Evolutionary conservation across 92 coral and sea anemone genomes (phyloP).

Genomic region (Zoanthus sansibaricus): DNA sequence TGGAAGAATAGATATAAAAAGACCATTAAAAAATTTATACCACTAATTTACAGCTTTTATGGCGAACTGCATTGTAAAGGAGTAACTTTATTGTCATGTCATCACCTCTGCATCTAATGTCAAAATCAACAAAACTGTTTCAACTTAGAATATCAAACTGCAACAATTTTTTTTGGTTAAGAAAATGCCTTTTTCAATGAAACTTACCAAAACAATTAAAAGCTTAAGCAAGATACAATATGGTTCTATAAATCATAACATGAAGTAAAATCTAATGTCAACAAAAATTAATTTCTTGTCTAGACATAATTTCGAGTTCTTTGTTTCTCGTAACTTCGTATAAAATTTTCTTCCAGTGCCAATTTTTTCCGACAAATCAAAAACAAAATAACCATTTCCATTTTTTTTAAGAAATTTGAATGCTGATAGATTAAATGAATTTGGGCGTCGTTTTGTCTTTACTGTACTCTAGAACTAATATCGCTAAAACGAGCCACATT

Average conservation of each 20-base stretch:
- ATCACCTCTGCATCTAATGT: neutral
- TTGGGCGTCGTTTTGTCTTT: neutral
- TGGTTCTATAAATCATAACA: neutral
- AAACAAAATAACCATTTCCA: neutral
- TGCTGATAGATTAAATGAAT: neutral
- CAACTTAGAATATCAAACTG: neutral
- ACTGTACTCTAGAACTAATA: neutral
- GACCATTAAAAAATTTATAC: too few relatives aligned
- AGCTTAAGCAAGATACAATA: neutral
- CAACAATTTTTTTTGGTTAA: neutral
- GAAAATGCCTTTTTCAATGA: neutral
- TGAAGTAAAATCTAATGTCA: neutral
- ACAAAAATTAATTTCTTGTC: constrained; percentile 18
- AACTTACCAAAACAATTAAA: neutral
- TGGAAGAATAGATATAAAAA: too few relatives aligned
- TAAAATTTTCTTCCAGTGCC: neutral
- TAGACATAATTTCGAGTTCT: constrained; percentile 34
- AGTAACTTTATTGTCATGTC: constrained; percentile 24
- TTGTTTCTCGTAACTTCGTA: neutral
- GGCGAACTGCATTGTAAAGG: neutral
- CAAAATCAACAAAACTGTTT: constrained; percentile 15
- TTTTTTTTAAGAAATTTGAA: neutral
- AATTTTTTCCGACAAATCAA: neutral
- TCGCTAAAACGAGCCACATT: neutral
- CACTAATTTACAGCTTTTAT: too few relatives aligned